phyloP scores from a whole-genome alignment of 2,113 vertebrate genomes.

The Hippocampus zosterae region DNA sequence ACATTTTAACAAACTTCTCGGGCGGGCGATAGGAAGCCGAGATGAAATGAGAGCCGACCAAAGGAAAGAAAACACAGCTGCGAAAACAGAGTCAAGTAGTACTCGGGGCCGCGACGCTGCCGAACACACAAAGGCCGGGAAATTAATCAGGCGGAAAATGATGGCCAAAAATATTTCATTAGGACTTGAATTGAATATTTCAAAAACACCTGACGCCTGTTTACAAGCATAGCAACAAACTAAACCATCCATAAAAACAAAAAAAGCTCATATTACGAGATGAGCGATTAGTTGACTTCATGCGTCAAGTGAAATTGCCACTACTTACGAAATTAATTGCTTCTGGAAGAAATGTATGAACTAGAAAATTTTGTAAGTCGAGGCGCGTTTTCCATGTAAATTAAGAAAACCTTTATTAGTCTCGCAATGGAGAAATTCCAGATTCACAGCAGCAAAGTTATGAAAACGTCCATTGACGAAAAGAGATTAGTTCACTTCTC shows the following conservation, averaged over 20 bases:
- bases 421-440: too few species aligned
- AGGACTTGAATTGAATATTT: neutral
- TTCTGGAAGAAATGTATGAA: too few species aligned
- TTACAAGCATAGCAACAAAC: neutral
- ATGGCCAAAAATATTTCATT: neutral
- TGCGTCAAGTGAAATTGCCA: too few species aligned
- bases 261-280: too few species aligned
- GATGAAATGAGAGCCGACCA: neutral
- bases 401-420: too few species aligned
- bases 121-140: neutral
- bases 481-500: too few species aligned
- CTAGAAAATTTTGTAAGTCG: too few species aligned
- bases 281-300: too few species aligned
- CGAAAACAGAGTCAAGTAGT: neutral
- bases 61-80: slow-evolving; percentile 1
- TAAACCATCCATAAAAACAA: neutral
- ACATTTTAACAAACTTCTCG: neutral
- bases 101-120: neutral
- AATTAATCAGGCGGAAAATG: neutral
- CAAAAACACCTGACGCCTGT: neutral
- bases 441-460: too few species aligned
- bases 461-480: too few species aligned
- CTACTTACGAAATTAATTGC: too few species aligned
- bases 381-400: too few species aligned
- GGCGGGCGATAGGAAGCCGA: neutral